Conservation (phyloP, 2,797 vertebrate species). For the Telmatherina bonti region DNA sequence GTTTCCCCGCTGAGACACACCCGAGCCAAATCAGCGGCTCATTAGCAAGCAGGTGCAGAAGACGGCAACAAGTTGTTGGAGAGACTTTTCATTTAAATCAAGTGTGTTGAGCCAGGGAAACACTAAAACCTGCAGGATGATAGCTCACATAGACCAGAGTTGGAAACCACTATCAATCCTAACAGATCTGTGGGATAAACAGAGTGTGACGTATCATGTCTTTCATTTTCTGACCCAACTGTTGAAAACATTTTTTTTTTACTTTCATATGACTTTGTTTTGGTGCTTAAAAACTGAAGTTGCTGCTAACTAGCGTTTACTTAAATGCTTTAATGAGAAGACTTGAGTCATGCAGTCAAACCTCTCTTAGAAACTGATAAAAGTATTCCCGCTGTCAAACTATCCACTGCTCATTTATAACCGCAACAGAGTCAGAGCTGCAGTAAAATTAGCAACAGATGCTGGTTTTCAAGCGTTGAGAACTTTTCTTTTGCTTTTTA, state of each 20-base stretch:
- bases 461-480: background rate
- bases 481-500: background rate
- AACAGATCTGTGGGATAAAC: background rate
- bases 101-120: too few relatives aligned
- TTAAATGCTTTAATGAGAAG: background rate
- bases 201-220: background rate
- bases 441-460: background rate
- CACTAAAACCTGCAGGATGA: too few relatives aligned
- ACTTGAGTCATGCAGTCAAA: background rate
- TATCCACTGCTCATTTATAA: background rate
- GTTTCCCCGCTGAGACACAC: too few relatives aligned
- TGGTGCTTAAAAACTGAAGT: background rate
- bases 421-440: background rate
- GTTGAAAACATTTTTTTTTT: background rate
- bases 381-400: background rate
- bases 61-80: too few relatives aligned
- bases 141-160: too few relatives aligned
- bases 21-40: too few relatives aligned
- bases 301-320: background rate
- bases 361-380: background rate
- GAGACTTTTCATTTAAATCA: too few relatives aligned
- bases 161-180: too few relatives aligned
- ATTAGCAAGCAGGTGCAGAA: too few relatives aligned
- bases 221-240: background rate
- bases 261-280: background rate